A percentile compares a stretch with the other conserved stretches of the same genome.
Conservation (phyloP, 2,113 vertebrate genomes). For the Tylochromis polylepis region DNA sequence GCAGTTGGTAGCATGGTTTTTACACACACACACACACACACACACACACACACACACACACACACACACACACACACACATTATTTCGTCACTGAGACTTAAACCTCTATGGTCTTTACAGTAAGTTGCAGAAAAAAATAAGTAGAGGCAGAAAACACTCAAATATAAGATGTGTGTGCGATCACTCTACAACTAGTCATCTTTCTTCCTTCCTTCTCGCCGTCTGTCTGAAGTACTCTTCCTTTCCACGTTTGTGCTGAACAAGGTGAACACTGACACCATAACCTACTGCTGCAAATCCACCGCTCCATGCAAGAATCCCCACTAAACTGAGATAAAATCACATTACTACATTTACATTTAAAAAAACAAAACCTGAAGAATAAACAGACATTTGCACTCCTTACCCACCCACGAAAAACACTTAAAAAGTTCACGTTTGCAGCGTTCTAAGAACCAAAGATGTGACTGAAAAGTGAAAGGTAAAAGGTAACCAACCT, state of each 20-base stretch:
- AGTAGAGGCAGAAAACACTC: neutral
- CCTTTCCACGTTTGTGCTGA: slow-evolving; percentile 11
- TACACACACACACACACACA: no score
- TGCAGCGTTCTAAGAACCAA: neutral
- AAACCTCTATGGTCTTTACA: no score
- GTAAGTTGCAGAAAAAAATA: slow-evolving; percentile 1
- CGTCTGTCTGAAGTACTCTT: neutral
- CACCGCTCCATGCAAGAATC: slow-evolving; percentile 11
- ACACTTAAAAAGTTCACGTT: neutral
- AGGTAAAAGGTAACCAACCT: neutral
- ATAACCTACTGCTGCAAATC: slow-evolving; percentile 36
- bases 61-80: no score
- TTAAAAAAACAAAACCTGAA: neutral
- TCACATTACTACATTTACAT: neutral
- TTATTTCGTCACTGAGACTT: no score
- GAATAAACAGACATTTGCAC: neutral
- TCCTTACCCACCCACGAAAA: neutral
- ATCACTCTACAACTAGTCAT: neutral
- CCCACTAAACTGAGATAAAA: neutral
- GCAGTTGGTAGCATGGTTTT: no score
- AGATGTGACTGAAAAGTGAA: neutral
- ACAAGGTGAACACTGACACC: slow-evolving; percentile 6
- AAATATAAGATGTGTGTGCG: neutral
- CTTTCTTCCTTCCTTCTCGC: neutral
- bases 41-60: no score